Evolutionary conservation across 2,113 vertebrate species (phyloP), one percentile per base, ranked within the genome.

Genomic region (Heliornis fulica): DNA sequence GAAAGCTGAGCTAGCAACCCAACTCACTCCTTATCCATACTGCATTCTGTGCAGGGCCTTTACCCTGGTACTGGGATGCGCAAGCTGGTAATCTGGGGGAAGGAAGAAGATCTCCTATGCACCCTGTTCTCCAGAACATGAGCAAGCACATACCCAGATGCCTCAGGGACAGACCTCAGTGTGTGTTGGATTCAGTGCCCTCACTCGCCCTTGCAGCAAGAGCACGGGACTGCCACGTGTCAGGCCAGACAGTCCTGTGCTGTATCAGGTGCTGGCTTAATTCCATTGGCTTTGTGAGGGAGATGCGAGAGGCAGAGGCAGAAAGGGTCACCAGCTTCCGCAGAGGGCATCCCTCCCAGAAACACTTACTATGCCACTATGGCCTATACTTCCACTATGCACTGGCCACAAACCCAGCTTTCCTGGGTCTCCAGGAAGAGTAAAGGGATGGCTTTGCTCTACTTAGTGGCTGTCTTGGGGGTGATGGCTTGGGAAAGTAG

Each of bases 171-270:
- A 0, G 78, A 78, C 8, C 29, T 90, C 86, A 82, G 56, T 45
- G 46, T 66, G n/a, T 48, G 41, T 51, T 85, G 51, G 36, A 29
- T 50, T 53, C 69, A 45, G 2, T 57, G 61, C 25, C 31, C n/a
- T 66, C 36, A 10, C 46, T 72, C 1, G 0, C 23, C 41, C 71
- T 63, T 5, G 4, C 66, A 78, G 40, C n/a, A 60, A 5, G 25
- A 50, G 25, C 59, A 66, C 0, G 1, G 86, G 21, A 38, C 31
- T 70, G 40, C 17, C 74, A 59, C 0, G 0, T 31, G 31, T 59
- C 61, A 54, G 28, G 19, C 28, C 28, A 63, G 51, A 7, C 72
- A 38, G 60, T 41, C 57, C 53, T 18, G 3, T 57, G 10, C 46
- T 66, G 20, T 54, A 23, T 20, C 32, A 60, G 14, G 25, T 63